Evolutionary conservation across 2,888 invertebrate species (phyloP), one percentile per base, ranked within the genome.

Genomic region (Chrysolina oricalcia): DNA sequence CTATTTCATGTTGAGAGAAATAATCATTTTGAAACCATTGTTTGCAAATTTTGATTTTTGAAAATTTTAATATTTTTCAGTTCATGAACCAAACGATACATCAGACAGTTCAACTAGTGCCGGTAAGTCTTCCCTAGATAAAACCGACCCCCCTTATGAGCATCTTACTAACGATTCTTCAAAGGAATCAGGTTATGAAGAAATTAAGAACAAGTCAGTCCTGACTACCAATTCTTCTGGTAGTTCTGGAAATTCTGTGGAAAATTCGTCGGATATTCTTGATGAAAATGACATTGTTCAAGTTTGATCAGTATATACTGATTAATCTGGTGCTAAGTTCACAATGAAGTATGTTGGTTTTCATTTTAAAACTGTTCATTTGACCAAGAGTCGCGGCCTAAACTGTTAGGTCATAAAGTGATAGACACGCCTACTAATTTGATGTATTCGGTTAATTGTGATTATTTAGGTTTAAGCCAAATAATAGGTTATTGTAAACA

Each of bases 201-300:
- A 80, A 77, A 80, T 86, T n/a, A 78, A 81, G 76, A 63, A 77
- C 15, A 75, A 74, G 21, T 53, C 59, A 8, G 41, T 56, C 21
- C 59, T 80, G 68, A 80, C 79, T 77, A 79, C 82, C 1, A 81
- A 81, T 66, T 81, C 82, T 40, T 75, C 79, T 15, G 77, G 78
- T 53, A 80, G 76, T 68, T 78, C 77, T 50, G 77, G 78, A 35
- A 79, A 78, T 70, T 78, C 78, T 23, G 62, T 78, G 56, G 74
- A 73, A 77, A 27, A 79, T 80, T 75, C 66, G 69, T 81, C 73
- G 35, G 76, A 84, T 78, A 77, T 85, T 73, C 81, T 83, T 67
- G 85, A 86, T 67, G 86, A 85, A 71, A 81, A 85, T 76, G 83
- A 78, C 15, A 84, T 85, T 75, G 83, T 85, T 76, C 84, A 86